phyloP scores from a whole-genome alignment of 2,888 invertebrate genomes.

The Rhopalosiphum nymphaeae region DNA sequence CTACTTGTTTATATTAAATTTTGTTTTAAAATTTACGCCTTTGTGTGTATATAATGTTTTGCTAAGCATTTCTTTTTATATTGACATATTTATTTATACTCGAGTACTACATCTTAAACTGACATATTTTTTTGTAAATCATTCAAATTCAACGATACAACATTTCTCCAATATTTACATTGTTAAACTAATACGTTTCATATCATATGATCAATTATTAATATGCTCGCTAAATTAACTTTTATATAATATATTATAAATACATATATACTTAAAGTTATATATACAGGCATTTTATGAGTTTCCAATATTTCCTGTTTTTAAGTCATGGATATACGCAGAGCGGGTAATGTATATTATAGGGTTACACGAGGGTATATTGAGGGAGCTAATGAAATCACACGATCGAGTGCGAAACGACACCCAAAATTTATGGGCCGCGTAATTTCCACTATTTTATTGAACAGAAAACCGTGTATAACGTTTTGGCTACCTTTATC shows the following conservation, averaged over 20 bases:
- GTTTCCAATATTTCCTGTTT: constrained; percentile 41
- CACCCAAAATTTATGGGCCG: constrained; percentile 57
- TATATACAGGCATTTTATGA: neutral
- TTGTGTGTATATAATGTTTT: neutral
- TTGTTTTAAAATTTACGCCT: neutral
- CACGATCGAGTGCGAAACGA: constrained; percentile 62
- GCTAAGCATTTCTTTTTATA: neutral
- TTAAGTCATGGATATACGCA: neutral
- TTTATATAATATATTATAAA: neutral
- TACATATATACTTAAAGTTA: neutral
- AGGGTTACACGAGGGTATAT: constrained; percentile 30
- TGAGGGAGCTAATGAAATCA: constrained; percentile 63
- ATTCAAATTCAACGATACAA: neutral
- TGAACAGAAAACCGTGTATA: constrained; percentile 1
- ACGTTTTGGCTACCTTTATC: constrained; percentile 17
- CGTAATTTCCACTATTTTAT: constrained; percentile 60
- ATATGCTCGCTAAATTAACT: neutral
- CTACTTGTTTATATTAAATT: neutral
- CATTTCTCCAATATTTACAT: neutral
- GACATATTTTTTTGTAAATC: too few relatives aligned
- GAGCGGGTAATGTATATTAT: constrained; percentile 16
- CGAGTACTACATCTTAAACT: neutral
- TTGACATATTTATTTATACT: neutral
- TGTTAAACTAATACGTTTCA: neutral
- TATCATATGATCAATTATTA: neutral